Evolutionary conservation across 2,113 vertebrate species (phyloP).

Genomic region (Odontophorus gujanensis): DNA sequence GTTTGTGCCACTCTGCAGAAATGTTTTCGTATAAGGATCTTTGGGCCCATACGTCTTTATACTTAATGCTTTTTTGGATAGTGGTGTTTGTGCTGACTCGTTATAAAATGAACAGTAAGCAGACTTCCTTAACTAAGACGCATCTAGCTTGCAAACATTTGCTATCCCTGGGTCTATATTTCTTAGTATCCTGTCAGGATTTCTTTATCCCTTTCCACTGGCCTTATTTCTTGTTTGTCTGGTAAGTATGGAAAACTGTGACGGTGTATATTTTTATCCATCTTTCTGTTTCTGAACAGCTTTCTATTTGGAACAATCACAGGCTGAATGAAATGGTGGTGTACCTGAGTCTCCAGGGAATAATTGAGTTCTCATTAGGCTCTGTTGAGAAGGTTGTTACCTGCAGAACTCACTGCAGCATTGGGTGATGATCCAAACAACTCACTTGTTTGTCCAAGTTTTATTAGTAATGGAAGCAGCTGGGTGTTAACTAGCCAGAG

Average conservation of each 20-base stretch:
- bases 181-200: constrained; percentile 98
- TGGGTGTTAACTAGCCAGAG: background rate
- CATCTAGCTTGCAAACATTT: constrained; percentile 94
- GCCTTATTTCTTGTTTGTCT: constrained; percentile 97
- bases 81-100: background rate
- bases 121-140: constrained; percentile 80
- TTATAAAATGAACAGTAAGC: background rate
- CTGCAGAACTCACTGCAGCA: background rate
- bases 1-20: background rate
- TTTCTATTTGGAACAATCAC: background rate
- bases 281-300: background rate
- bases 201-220: constrained; percentile 96
- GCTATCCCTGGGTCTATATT: constrained; percentile 98
- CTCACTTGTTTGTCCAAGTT: background rate
- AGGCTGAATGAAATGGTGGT: background rate
- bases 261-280: background rate
- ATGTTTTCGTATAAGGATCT: background rate
- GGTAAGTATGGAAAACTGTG: constrained; percentile 83
- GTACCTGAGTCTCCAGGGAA: background rate
- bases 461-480: background rate
- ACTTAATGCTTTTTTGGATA: background rate
- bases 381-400: background rate
- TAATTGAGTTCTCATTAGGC: background rate
- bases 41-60: background rate
- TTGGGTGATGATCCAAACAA: background rate